Base-by-base conservation (phyloP, 2,797 vertebrate genomes). In the Ceryle rudis region DNA sequence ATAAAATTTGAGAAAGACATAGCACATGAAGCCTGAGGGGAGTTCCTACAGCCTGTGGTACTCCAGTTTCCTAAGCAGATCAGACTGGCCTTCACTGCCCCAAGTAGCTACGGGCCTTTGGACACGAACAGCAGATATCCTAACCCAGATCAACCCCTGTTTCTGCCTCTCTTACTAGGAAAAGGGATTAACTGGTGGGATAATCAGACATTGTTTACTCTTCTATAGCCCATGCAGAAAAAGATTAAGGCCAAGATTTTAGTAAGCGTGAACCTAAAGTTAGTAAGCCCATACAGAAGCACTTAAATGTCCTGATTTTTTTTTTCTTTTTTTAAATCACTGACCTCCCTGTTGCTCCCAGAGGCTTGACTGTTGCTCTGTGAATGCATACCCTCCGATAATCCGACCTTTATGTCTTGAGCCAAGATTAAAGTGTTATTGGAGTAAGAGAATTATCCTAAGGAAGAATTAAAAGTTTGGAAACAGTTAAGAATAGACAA, bases 171-270 rank as follows among this genome's bases (percentile, higher is more conserved):
- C 67, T 73, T 90, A 73, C 60, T 54, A 51, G 90, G 81, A 94
- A 94, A 94, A 93, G 29, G 41, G 93, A 97, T 97, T 97, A 94
- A 82, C 88, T 71, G 60, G 28, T 82, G 39, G 82, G 87, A 95
- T 97, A 94, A 97, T 95, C 93, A 95, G 93, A 80, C 86, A 92
- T 85, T 93, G 93, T 93, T 95, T 96, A 95, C 91, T 87, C 71
- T 86, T 65, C 55, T 62, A 16, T 37, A 82, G 67, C 64, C 75
- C 81, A 89, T 54, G 70, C 41, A 92, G 82, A 90, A 89, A 86
- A 95, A 92, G 91, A 97, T 97, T 97, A 97, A 95, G 94, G 94
- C 70, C 83, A 95, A 90, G 88, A 89, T 61, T 95, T 97, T 83
- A 75, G 46, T 57, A 91, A 91, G 51, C 54, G 67, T 25, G 33